Conservation (phyloP, 2,888 invertebrate genomes). For the Drosophila gaucha region DNA sequence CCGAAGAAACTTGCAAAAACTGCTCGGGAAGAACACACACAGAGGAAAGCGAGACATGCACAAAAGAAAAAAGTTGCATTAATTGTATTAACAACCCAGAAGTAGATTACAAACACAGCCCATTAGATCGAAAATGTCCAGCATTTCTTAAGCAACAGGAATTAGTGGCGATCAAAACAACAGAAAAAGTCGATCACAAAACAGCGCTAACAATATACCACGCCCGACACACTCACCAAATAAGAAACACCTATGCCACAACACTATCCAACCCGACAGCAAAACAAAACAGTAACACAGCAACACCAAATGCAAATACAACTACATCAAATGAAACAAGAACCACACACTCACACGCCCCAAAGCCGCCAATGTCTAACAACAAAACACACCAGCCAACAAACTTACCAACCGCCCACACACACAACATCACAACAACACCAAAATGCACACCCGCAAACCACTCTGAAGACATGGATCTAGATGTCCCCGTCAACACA, state of each 20-base stretch:
- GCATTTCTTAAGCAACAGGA: slow-evolving; percentile 16
- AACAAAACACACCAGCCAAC: no score
- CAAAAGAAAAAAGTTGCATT: slow-evolving; percentile 12
- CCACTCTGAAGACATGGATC: no score
- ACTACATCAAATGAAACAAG: no score
- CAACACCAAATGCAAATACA: no score
- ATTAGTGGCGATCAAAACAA: slow-evolving; percentile 16
- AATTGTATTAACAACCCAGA: slow-evolving; percentile 22
- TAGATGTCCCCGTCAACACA: no score
- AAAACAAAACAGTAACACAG: no score
- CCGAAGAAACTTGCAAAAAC: slow-evolving; percentile 14
- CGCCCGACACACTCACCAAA: slow-evolving; percentile 2
- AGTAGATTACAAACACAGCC: slow-evolving; percentile 9
- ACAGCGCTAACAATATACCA: slow-evolving; percentile 3
- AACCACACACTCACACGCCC: no score
- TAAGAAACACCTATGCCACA: slow-evolving; percentile 6
- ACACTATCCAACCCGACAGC: no score
- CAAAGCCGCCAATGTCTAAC: no score
- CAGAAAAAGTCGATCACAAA: slow-evolving; percentile 19
- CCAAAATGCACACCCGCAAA: no score
- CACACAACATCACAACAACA: no score
- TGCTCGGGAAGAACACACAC: slow-evolving; percentile 8
- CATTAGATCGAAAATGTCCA: slow-evolving; percentile 14
- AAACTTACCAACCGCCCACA: no score
- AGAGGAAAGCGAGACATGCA: slow-evolving; percentile 13